These are phyloP conservation scores for Pipistrellus nathusii DNA, from an alignment of 2,797 vertebrate species.

Conservation along the genomic window DNA sequence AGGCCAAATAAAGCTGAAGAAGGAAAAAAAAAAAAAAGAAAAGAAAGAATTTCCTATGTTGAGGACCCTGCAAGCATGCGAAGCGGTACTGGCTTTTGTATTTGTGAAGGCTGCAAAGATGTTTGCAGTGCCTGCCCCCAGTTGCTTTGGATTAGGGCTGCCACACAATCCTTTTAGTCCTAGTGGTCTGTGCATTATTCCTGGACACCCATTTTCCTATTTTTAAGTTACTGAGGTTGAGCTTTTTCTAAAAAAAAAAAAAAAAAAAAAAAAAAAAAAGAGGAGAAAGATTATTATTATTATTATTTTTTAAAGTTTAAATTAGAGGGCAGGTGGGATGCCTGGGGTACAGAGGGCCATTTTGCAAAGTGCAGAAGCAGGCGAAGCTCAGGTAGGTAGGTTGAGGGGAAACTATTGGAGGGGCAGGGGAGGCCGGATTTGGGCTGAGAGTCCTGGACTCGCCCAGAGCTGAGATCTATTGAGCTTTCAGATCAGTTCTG, in stretches of 20 bases:
- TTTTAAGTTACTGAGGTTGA: slow-evolving; percentile 14
- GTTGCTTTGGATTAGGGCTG: slow-evolving; percentile 56
- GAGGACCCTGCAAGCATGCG: neutral
- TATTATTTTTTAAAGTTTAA: neutral
- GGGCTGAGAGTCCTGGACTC: neutral
- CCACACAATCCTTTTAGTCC: slow-evolving; percentile 23
- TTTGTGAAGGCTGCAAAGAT: slow-evolving; percentile 11
- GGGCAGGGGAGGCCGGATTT: neutral
- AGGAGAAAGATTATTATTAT: neutral
- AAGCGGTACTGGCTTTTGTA: slow-evolving; percentile 10
- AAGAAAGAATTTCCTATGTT: neutral
- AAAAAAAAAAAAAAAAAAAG: neutral
- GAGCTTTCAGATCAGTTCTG: neutral
- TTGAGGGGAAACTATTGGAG: neutral
- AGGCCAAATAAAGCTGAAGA: slow-evolving; percentile 60
- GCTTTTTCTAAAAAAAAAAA: slow-evolving; percentile 15
- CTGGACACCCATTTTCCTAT: neutral
- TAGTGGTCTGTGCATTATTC: neutral
- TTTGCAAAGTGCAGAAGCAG: neutral
- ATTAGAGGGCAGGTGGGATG: neutral
- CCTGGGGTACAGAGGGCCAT: neutral
- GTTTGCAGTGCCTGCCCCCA: neutral
- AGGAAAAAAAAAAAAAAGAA: too few relatives aligned
- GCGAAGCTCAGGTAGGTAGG: accelerated
- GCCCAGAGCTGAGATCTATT: too few relatives aligned